Base-by-base conservation (phyloP, 2,888 invertebrate species). In the Athetis lepigone region DNA sequence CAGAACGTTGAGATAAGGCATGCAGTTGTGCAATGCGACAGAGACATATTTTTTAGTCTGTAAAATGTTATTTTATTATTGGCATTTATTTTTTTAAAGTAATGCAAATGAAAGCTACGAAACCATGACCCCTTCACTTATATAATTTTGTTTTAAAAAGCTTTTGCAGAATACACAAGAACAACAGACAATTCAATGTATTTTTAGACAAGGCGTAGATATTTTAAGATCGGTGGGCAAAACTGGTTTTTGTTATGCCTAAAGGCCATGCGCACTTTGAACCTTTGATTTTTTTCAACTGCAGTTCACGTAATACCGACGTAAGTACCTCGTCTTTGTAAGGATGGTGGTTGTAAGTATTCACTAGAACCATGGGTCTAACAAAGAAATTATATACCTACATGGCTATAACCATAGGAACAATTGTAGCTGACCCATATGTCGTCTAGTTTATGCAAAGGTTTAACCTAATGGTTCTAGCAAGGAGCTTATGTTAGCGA, bases 1-100 rank as follows among this genome's bases (percentile, higher is more conserved):
- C 76, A 73, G 61, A 79, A 81, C 61, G 79, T 80, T 80, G 74
- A 84, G 88, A 88, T 89, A 88, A 85, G 82, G 79, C 84, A 83
- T 85, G 83, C 79, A 66, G 42, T 39, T 29, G 43, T 56, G 42
- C 25, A 43, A 23, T 37, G 13, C 33, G 11, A 36, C 39, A n/a
- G 27, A 21, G 19, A 37, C 50, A 50, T 33, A 37, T 43, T 70
- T 54, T 43, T 45, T 37, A 19, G 37, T 43, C 7, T 8, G 21
- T 25, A 2, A 40, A 23, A 39, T 23, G 39, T 21, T 33, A n/a
- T 46, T 54, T 39, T 54, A 9, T 45, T 29, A 8, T 18, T 25
- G 6, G 4, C 25, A 25, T 4, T 25, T 25, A 4, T 25, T 6
- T 6, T 25, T 6, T 25, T 4, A 25, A 6, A 25, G 25, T 25